Base-by-base conservation (phyloP, 2,888 invertebrate species). In the Himalopsyche kuldschensis region DNA sequence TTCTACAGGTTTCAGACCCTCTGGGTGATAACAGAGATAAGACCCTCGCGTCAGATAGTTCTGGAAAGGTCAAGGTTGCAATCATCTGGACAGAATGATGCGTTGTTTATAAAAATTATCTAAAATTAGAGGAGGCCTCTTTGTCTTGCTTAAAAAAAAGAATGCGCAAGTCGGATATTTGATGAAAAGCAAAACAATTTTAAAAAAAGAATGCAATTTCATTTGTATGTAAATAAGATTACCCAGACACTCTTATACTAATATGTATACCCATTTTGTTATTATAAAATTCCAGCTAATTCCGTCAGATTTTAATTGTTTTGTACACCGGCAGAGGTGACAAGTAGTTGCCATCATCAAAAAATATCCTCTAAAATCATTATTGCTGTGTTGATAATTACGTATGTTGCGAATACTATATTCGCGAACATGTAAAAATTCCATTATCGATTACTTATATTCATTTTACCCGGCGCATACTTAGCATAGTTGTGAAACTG, bases 1-100 rank as follows among this genome's bases (percentile, higher is more conserved):
- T 69, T 32, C 82, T 78, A 82, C 82, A 82, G 82, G 82, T 82
- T 78, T 78, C 78, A 77, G n/a, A 11, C 30, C 30, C 41, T 48
- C 27, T 20, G 55, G 20, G 55, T 55, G 55, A 55, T 55, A 55
- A 55, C 55, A 55, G 55, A 55, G 55, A 55, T 55, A 55, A 55
- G 55, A 41, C 15, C 15, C 15, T 41, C 41, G 41, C 20, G 55
- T 55, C 10, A 24, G 8, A 55, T 55, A 55, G 20, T 55, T 55
- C 20, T 55, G 55, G 55, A 55, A n/a, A 55, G 55, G 55, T 55
- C 55, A 55, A 55, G 55, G 55, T 55, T 55, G 24, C 6, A n/a
- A 24, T 55, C 55, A 55, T 55, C 55, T 55, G 55, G 55, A 20
- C 24, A 6, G 10, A 55, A 55, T 55, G 55, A 55, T 24, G 8